These are phyloP conservation scores for Plutella xylostella DNA, from an alignment of 2,888 invertebrate genomes.

Conservation along the genomic window DNA sequence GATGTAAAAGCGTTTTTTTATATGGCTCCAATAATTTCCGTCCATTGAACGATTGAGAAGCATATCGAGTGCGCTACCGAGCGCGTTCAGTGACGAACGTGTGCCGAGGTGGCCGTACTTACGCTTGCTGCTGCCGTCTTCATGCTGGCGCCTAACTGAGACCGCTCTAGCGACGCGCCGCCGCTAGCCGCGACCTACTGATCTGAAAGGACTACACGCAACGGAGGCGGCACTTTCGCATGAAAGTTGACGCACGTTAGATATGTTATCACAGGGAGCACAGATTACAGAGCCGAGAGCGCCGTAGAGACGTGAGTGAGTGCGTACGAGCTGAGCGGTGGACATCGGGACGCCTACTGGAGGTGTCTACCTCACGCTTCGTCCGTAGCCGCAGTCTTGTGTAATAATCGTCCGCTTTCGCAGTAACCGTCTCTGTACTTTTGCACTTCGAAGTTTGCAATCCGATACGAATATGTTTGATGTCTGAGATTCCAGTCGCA, in stretches of 20 bases:
- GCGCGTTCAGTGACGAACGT: too few relatives aligned
- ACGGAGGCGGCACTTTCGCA: constrained; percentile 24
- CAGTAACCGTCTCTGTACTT: too few relatives aligned
- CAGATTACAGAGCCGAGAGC: constrained; percentile 2
- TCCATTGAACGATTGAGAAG: too few relatives aligned
- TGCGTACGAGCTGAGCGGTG: not conserved
- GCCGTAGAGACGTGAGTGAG: not conserved
- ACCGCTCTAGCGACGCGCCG: constrained; percentile 28
- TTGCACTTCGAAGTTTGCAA: too few relatives aligned
- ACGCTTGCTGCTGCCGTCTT: constrained; percentile 35
- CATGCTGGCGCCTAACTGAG: constrained; percentile 44
- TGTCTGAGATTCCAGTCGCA: not conserved
- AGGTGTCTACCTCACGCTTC: not conserved
- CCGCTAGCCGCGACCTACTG: constrained; percentile 43
- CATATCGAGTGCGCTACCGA: too few relatives aligned
- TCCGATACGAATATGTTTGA: not conserved
- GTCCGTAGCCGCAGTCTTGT: not conserved
- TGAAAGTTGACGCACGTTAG: constrained; percentile 33
- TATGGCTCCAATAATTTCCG: too few relatives aligned
- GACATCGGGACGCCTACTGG: not conserved
- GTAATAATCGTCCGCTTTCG: not conserved
- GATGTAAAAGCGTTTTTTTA: too few relatives aligned
- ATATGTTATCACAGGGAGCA: not conserved
- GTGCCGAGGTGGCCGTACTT: too few relatives aligned
- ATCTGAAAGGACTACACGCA: constrained; percentile 59